Percentiles rank a stretch among this genome's conserved stretches.
These are phyloP conservation scores for Polypterus bichir DNA, from an alignment of 2,113 vertebrate species.

Conservation along the genomic window DNA sequence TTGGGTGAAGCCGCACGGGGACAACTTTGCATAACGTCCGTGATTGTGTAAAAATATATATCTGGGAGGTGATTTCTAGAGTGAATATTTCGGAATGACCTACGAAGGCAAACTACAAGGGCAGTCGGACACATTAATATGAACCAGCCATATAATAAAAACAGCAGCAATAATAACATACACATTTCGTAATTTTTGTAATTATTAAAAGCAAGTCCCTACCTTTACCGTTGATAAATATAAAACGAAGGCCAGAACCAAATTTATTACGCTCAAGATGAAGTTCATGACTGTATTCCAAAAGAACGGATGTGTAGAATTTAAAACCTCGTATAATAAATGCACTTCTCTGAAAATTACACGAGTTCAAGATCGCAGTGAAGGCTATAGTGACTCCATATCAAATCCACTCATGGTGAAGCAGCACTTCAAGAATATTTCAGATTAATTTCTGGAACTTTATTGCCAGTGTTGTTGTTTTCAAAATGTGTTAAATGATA, in stretches of 20 bases:
- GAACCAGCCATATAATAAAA: neutral
- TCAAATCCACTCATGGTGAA: conserved; percentile 31
- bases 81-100: conserved; percentile 38
- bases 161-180: conserved; percentile 11
- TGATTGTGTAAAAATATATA: neutral
- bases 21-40: conserved; percentile 10
- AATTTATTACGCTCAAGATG: conserved; percentile 59
- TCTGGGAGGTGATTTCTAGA: neutral
- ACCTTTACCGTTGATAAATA: conserved; percentile 61
- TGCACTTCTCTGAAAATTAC: conserved; percentile 34
- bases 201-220: conserved; percentile 27
- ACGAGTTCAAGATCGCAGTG: conserved; percentile 25
- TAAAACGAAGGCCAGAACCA: conserved; percentile 55
- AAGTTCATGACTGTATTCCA: conserved; percentile 59
- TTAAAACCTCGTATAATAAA: conserved; percentile 42
- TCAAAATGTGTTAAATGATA: conserved; percentile 50
- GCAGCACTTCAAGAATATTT: conserved; percentile 30
- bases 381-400: conserved; percentile 38
- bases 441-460: conserved; percentile 21
- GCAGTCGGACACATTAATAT: conserved; percentile 35
- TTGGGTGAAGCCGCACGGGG: conserved; percentile 1
- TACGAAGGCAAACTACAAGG: conserved; percentile 43
- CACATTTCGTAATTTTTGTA: conserved; percentile 2
- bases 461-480: conserved; percentile 38
- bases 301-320: conserved; percentile 20